Conservation (phyloP, 2,113 vertebrate genomes). For the Pogona vitticeps region DNA sequence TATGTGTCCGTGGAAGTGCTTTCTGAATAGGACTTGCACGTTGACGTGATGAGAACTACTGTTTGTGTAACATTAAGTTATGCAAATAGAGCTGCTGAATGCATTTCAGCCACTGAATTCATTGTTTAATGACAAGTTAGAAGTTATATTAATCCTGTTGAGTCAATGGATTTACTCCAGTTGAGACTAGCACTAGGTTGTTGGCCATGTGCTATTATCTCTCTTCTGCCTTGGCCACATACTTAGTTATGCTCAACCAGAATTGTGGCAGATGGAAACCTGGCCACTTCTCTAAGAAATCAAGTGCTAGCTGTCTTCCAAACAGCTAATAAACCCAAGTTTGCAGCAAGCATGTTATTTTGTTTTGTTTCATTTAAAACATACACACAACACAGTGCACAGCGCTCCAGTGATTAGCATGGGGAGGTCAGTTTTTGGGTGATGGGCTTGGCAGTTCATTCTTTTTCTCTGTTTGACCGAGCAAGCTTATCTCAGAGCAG, state of each 20-base stretch:
- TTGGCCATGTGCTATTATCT: background rate
- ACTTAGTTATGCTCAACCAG: background rate
- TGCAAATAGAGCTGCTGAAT: no score
- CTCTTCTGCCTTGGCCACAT: background rate
- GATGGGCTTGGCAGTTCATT: background rate
- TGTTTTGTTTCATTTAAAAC: background rate
- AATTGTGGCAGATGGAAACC: background rate
- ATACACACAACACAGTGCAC: background rate
- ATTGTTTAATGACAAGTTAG: no score
- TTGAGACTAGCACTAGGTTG: no score
- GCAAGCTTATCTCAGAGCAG: constrained; percentile 31
- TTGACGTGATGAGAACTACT: no score
- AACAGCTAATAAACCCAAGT: constrained; percentile 3
- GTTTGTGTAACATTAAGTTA: no score
- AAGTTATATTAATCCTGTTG: no score
- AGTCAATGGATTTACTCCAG: no score
- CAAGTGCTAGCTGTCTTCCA: background rate
- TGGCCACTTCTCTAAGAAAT: background rate
- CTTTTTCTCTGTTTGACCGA: background rate
- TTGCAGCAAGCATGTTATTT: background rate
- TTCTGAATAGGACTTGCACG: no score
- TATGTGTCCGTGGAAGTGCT: no score
- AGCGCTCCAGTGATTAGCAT: background rate
- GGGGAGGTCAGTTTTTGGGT: background rate
- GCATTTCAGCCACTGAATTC: no score